Conservation (phyloP, 2,113 vertebrate genomes). For the Lophotis ruficrista region DNA sequence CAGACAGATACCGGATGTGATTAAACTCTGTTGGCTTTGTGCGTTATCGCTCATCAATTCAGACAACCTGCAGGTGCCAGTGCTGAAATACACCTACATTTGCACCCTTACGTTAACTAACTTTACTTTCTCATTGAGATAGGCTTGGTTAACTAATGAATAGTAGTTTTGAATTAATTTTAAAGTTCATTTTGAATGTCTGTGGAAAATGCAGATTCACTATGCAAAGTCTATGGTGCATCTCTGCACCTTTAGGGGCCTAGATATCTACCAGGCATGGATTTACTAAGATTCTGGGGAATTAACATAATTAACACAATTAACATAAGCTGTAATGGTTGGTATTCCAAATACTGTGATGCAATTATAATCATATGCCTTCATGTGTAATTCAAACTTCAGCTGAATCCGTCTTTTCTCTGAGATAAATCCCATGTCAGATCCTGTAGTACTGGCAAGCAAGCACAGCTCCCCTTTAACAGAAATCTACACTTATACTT, state of each 20-base stretch:
- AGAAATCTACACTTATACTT: not conserved
- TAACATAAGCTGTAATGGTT: not conserved
- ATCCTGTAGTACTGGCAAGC: not conserved
- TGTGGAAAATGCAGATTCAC: not conserved
- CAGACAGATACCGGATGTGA: not conserved
- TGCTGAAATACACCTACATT: not conserved
- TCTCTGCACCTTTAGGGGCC: not conserved
- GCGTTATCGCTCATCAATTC: not conserved
- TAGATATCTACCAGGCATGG: not conserved
- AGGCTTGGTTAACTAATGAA: not conserved
- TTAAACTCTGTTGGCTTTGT: not conserved
- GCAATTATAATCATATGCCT: not conserved
- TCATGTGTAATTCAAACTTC: not conserved
- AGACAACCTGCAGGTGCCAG: not conserved
- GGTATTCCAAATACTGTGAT: not conserved
- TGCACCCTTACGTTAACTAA: not conserved
- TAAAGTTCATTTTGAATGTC: not conserved
- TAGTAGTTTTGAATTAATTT: not conserved
- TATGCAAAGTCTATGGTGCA: not conserved
- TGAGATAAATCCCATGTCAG: not conserved
- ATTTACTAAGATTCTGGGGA: not conserved
- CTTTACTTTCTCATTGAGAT: not conserved
- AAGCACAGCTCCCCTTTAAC: not conserved
- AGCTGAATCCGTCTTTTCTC: not conserved
- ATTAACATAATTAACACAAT: not conserved